Base-by-base conservation (phyloP, 1,140 invertebrate genomes). In the Panagrolaimus sp. region DNA sequence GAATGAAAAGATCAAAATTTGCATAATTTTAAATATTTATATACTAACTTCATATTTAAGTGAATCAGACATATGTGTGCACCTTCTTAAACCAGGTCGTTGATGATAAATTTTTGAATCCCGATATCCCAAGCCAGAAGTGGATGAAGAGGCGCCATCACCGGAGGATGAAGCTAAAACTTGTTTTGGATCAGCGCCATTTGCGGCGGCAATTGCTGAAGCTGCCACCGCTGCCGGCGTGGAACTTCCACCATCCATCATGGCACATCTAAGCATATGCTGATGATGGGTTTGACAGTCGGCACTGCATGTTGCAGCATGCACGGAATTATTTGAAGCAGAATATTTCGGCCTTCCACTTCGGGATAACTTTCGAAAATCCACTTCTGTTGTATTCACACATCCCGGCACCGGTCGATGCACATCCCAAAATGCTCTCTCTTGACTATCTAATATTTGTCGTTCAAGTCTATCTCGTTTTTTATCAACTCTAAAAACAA, bases 391-490 rank as follows among this genome's bases (percentile, higher is more conserved):
- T 9, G 96, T 98, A 85, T 98, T 98, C 4, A 98, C 93, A 86
- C 93, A 96, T 26, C 95, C 95, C 45, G 96, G 96, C 89, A 97
- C 94, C 38, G 96, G 96, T 81, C 96, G 87, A 84, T 98, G 94
- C 0, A 98, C 93, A 85, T 98, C 96, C 96, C 96, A 99, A 84
- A 99, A 98, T 0, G 95, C 96, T 81, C 96, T 86, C 84, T 99
- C 96, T 85, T 99, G 96, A 81, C 93, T 96, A 85, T 99, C 96
- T 24, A 99, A 84, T 43, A 99, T 94, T 86, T 98, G 98, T 62
- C 96, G 86, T 84, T 99, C 96, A 72, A 97, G 84, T 83, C 98
- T 98, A 83, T 99, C 96, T 63, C 96, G 87, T 82, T 98, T 98
- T 84, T 98, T 98, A 84, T 98, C 96, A 28, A 98, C 95, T 88